Evolutionary conservation across 2,797 vertebrate species (phyloP).

Genomic region (Microhierax caerulescens): DNA sequence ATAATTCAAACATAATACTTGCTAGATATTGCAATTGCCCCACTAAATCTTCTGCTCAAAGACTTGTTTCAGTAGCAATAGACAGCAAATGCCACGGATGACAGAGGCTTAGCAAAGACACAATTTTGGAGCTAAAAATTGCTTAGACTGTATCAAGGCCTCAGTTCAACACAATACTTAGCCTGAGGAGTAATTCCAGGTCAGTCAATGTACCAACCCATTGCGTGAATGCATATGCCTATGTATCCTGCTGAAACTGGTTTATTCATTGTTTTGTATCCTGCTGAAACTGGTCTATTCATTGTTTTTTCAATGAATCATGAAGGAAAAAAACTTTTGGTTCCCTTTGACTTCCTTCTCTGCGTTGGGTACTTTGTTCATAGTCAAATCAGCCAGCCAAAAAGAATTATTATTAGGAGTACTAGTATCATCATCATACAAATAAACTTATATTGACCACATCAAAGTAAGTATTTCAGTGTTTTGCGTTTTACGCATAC

Average conservation of each 20-base stretch:
- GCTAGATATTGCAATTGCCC: not conserved
- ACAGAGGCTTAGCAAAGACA: not conserved
- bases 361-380: not conserved
- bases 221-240: not conserved
- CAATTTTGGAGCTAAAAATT: not conserved
- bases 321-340: not conserved
- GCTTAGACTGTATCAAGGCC: not conserved
- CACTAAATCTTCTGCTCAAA: not conserved
- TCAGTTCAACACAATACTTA: not conserved
- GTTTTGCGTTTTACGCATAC: not conserved
- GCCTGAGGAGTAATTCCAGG: not conserved
- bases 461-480: not conserved
- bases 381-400: not conserved
- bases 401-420: not conserved
- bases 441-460: not conserved
- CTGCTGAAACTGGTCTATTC: not conserved
- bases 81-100: not conserved
- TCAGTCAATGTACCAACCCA: not conserved
- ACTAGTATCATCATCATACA: not conserved
- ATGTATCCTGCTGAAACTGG: not conserved
- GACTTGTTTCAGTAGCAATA: not conserved
- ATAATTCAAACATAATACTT: not conserved
- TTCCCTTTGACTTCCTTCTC: not conserved
- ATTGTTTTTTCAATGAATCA: not conserved
- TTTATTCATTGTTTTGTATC: not conserved